Evolutionary conservation across 2,797 vertebrate genomes (phyloP).

Genomic region (Cynodonichthys magdalenae): DNA sequence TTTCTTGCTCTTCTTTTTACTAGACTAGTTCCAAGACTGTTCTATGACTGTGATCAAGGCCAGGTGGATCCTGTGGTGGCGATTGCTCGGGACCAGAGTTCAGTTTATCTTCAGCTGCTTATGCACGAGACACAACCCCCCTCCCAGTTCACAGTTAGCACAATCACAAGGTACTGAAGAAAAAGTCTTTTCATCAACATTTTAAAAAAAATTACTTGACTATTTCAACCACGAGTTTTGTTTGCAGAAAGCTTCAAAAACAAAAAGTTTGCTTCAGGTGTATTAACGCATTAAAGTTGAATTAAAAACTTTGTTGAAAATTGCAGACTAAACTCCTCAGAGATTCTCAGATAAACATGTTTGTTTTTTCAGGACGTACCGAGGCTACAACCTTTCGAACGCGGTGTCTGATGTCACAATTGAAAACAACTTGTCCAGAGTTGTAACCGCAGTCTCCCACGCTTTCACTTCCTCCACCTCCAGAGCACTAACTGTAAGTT

Average conservation of each 20-base stretch:
- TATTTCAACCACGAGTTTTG: no score
- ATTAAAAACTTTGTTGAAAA: no score
- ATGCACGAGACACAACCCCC: constrained; percentile 96
- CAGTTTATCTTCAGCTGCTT: constrained; percentile 91
- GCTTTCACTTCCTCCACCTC: constrained; percentile 91
- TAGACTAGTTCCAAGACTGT: constrained; percentile 92
- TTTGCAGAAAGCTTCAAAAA: neutral
- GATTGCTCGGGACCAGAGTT: constrained; percentile 93
- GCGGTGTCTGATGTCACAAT: constrained; percentile 88
- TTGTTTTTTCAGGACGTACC: constrained; percentile 85
- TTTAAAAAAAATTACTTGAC: no score
- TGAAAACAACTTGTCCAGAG: constrained; percentile 95
- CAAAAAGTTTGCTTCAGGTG: neutral
- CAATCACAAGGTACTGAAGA: constrained; percentile 88
- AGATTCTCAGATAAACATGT: neutral
- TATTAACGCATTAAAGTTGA: neutral
- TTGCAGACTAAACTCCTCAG: no score
- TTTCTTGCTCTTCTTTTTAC: neutral
- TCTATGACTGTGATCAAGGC: constrained; percentile 94
- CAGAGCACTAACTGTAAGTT: constrained; percentile 88
- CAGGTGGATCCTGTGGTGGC: constrained; percentile 96
- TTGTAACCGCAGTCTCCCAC: constrained; percentile 89
- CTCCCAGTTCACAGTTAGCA: constrained; percentile 93
- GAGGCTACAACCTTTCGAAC: constrained; percentile 89
- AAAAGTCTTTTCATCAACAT: neutral